These are phyloP conservation scores for Sylvia atricapilla DNA, from an alignment of 2,113 vertebrate genomes.

Conservation along the genomic window DNA sequence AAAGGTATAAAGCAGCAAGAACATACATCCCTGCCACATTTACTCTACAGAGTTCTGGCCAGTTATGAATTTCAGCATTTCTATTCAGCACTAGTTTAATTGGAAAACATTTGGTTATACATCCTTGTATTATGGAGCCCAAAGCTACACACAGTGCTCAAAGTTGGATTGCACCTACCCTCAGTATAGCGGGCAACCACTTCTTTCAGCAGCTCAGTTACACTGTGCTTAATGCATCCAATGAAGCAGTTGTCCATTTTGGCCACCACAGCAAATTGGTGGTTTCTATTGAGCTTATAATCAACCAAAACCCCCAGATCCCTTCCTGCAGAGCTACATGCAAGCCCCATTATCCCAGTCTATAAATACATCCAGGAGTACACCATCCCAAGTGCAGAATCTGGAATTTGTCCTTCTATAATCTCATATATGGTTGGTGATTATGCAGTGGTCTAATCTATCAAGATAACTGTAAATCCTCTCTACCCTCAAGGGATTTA, in stretches of 20 bases:
- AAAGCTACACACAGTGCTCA: not conserved
- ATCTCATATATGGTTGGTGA: not conserved
- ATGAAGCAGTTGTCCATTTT: not conserved
- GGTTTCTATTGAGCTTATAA: not conserved
- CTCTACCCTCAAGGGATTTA: not conserved
- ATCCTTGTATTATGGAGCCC: not conserved
- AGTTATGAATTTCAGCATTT: constrained; percentile 76
- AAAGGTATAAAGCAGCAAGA: constrained; percentile 77
- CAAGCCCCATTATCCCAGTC: not conserved
- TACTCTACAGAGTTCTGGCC: constrained; percentile 79
- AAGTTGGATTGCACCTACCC: not conserved
- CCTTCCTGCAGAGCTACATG: not conserved
- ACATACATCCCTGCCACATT: constrained; percentile 71
- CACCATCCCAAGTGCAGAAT: not conserved
- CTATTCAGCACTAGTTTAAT: not conserved
- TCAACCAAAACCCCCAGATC: not conserved
- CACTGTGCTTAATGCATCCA: not conserved
- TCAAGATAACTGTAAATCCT: not conserved
- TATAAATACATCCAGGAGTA: not conserved
- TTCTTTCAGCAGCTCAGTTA: not conserved
- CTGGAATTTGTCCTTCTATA: not conserved
- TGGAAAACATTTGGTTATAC: not conserved
- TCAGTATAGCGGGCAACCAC: not conserved
- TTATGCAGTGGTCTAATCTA: not conserved
- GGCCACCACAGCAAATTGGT: not conserved